Evolutionary conservation across 2,113 vertebrate species (phyloP).

Genomic region (Mus spicilegus): DNA sequence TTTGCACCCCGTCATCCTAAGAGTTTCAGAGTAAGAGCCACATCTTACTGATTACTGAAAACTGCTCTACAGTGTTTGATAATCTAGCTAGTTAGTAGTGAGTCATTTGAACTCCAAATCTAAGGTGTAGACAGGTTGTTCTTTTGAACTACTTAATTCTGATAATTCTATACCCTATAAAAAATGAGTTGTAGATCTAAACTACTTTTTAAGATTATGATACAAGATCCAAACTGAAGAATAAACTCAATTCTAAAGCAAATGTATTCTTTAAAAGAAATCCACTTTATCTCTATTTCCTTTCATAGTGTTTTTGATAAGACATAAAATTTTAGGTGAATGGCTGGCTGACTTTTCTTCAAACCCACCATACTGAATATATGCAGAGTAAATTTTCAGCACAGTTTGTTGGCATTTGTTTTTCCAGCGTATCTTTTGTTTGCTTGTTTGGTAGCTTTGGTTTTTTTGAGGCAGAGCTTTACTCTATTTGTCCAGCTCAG

Average conservation of each 20-base stretch:
- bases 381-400: conserved; percentile 23
- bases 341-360: not conserved
- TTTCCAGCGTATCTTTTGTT: not conserved
- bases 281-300: not conserved
- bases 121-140: conserved; percentile 8
- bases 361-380: not conserved
- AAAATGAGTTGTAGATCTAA: conserved; percentile 4
- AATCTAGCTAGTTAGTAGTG: not conserved
- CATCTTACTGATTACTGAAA: conserved; percentile 1
- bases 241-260: conserved; percentile 16
- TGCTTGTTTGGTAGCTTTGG: not conserved
- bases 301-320: conserved; percentile 8
- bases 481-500: not conserved
- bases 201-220: not conserved
- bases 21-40: not conserved
- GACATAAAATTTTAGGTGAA: conserved; percentile 19
- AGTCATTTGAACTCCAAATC: conserved; percentile 27
- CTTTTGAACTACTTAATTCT: conserved; percentile 38
- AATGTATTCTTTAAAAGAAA: not conserved
- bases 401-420: not conserved
- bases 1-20: not conserved
- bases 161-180: conserved; percentile 11
- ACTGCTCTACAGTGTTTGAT: not conserved
- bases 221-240: not conserved
- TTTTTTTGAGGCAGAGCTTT: not conserved